Conservation (phyloP, 2,113 vertebrate genomes). For the Zingel zingel region DNA sequence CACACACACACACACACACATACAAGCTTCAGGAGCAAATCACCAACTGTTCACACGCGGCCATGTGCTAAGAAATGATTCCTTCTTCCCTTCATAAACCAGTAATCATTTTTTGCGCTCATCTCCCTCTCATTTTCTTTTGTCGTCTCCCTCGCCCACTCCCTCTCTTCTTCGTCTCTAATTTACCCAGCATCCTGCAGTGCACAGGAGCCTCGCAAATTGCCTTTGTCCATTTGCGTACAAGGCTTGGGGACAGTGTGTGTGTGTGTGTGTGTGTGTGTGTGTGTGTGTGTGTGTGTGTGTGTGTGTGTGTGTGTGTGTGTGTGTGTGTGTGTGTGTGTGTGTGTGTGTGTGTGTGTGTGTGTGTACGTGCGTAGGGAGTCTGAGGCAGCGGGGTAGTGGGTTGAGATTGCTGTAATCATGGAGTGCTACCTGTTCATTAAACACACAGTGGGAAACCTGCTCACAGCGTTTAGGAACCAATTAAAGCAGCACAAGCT, state of each 20-base stretch:
- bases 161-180: conserved; percentile 89
- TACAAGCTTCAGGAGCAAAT: not conserved
- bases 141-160: conserved; percentile 90
- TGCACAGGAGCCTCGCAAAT: conserved; percentile 92
- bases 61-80: conserved; percentile 63
- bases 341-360: conserved; percentile 23
- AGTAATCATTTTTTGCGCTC: conserved; percentile 70
- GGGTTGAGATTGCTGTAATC: conserved; percentile 99
- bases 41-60: conserved; percentile 39
- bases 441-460: conserved; percentile 98
- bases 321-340: conserved; percentile 30
- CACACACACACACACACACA: conserved; percentile 1
- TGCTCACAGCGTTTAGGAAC: conserved; percentile 95
- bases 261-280: conserved; percentile 34
- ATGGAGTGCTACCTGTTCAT: conserved; percentile 99
- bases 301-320: conserved; percentile 37
- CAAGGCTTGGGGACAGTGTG: conserved; percentile 43
- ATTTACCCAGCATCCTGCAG: conserved; percentile 91
- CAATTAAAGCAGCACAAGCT: conserved; percentile 98
- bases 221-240: conserved; percentile 82
- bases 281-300: conserved; percentile 51
- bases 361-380: conserved; percentile 41
- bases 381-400: conserved; percentile 86
- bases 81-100: conserved; percentile 61
- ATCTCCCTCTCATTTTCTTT: conserved; percentile 85